Conservation (phyloP, 2,888 invertebrate genomes). For the Eupithecia subfuscata region DNA sequence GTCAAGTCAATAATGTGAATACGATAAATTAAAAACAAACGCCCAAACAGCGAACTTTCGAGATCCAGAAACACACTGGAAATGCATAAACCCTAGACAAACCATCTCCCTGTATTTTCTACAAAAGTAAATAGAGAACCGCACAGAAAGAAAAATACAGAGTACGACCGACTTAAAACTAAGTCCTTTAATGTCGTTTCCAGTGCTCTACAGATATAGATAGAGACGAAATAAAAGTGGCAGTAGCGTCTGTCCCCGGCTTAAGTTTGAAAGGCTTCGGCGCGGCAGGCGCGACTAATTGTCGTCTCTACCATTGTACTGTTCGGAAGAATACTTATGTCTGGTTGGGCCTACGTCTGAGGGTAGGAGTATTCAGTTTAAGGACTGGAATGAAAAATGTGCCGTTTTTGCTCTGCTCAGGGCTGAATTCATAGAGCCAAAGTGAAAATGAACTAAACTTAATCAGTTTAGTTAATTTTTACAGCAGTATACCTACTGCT, state of each 20-base stretch:
- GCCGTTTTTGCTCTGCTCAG: not conserved
- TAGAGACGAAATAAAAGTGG: slow-evolving; percentile 75
- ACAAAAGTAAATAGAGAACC: slow-evolving; percentile 27
- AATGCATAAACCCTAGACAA: slow-evolving; percentile 4
- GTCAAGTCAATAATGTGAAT: not conserved
- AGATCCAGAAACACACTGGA: not conserved
- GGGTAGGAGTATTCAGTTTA: not conserved
- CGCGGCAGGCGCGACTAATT: slow-evolving; percentile 75
- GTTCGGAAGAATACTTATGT: slow-evolving; percentile 55
- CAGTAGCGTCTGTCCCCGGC: slow-evolving; percentile 73
- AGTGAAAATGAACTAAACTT: not conserved
- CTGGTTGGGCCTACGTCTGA: slow-evolving; percentile 17
- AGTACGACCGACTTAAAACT: slow-evolving; percentile 21
- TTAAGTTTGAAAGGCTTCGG: slow-evolving; percentile 78
- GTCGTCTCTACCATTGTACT: slow-evolving; percentile 65
- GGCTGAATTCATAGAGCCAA: not conserved
- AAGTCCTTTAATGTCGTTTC: slow-evolving; percentile 37
- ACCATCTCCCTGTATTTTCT: slow-evolving; percentile 20
- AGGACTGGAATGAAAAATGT: not conserved
- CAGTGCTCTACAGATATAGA: slow-evolving; percentile 44
- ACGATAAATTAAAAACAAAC: not conserved
- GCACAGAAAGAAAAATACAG: slow-evolving; percentile 29
- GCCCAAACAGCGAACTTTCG: not conserved
- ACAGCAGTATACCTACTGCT: too few species aligned
- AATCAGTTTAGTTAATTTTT: too few species aligned